phyloP scores from a whole-genome alignment of 2,797 vertebrate genomes.

The Telmatherina bonti region DNA sequence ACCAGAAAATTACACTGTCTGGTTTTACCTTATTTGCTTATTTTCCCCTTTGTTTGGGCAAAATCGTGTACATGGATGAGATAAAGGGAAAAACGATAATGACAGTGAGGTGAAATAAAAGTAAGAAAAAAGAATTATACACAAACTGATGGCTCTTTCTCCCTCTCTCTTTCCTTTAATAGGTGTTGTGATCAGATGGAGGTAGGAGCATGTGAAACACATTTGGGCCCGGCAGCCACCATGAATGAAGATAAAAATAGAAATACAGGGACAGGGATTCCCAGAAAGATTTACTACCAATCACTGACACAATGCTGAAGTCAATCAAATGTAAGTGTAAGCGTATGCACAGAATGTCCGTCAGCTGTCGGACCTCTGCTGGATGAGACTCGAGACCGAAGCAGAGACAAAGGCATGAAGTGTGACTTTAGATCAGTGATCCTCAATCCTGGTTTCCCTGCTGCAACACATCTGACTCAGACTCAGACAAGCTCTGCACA shows the following conservation, averaged over 20 bases:
- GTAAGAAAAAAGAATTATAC: constrained; percentile 14
- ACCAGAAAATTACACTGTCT: constrained; percentile 15
- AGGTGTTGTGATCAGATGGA: constrained; percentile 47
- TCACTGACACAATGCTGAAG: constrained; percentile 49
- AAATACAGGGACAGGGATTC: constrained; percentile 37
- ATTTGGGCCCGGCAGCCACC: constrained; percentile 39
- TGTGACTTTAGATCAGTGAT: no score
- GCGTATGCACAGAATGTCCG: not conserved
- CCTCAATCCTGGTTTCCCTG: no score
- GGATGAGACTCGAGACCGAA: constrained; percentile 14
- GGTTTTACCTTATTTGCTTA: constrained; percentile 10
- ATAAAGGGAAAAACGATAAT: constrained; percentile 7
- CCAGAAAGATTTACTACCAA: constrained; percentile 41
- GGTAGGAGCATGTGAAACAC: constrained; percentile 49
- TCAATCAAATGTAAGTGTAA: constrained; percentile 34
- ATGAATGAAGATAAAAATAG: constrained; percentile 69
- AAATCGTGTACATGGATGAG: constrained; percentile 42
- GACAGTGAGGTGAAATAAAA: constrained; percentile 34
- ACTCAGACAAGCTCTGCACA: no score
- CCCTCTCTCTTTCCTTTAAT: constrained; percentile 25
- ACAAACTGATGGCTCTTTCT: constrained; percentile 34
- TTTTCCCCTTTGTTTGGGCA: constrained; percentile 17
- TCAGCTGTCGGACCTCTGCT: constrained; percentile 46
- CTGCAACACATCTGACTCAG: no score
- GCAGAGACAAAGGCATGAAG: not conserved